phyloP scores from a whole-genome alignment of 2,888 invertebrate species.

The Oxystoma pomonae region DNA sequence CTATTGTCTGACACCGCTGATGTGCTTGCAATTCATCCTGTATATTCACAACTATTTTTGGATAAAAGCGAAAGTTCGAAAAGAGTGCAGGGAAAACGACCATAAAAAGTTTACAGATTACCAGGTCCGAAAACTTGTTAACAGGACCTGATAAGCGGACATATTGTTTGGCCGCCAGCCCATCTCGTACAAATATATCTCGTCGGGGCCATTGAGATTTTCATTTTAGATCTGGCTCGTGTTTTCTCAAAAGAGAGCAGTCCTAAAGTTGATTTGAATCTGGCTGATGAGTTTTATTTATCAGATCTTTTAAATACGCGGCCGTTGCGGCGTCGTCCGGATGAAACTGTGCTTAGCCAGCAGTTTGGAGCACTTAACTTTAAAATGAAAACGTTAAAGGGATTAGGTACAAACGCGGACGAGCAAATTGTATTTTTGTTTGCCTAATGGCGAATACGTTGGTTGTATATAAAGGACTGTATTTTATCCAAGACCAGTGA shows the following conservation, averaged over 20 bases:
- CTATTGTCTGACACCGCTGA: too few relatives aligned
- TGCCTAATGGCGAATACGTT: too few relatives aligned
- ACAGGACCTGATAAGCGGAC: conserved; percentile 46
- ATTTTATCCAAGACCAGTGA: too few relatives aligned
- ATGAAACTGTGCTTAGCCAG: neutral
- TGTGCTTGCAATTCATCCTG: neutral
- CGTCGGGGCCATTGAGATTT: conserved; percentile 33
- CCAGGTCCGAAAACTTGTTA: conserved; percentile 46
- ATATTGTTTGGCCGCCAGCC: conserved; percentile 47
- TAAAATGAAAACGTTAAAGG: neutral
- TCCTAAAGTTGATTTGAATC: conserved; percentile 50
- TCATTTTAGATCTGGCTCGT: conserved; percentile 48
- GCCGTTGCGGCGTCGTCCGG: neutral
- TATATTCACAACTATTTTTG: conserved; percentile 24
- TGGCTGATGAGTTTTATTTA: conserved; percentile 49
- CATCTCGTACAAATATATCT: conserved; percentile 44
- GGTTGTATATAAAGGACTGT: too few relatives aligned
- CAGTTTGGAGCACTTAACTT: neutral
- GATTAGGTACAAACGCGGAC: too few relatives aligned
- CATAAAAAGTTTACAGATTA: conserved; percentile 44
- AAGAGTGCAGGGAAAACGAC: conserved; percentile 40
- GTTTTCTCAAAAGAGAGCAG: conserved; percentile 29
- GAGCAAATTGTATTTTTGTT: too few relatives aligned
- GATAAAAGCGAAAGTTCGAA: conserved; percentile 45
- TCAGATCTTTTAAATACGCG: conserved; percentile 41